Percentiles rank a stretch among this genome's conserved stretches.
phyloP scores from a whole-genome alignment of 1,140 invertebrate genomes.

The Drosophila eugracilis region DNA sequence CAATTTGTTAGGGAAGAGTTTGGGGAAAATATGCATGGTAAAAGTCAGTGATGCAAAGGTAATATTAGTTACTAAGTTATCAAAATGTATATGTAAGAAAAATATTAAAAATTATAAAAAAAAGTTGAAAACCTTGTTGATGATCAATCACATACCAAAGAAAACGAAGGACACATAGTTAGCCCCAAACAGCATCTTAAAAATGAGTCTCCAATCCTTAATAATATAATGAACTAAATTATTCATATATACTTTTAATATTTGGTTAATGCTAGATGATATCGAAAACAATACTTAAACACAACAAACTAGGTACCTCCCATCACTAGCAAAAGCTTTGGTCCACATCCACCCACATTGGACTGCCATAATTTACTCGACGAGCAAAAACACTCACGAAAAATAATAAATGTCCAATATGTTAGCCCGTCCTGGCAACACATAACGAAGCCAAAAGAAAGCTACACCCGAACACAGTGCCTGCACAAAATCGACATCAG shows the following conservation, averaged over 20 bases:
- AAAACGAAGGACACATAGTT: too few relatives aligned
- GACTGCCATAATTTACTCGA: conserved; percentile 71
- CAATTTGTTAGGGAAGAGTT: conserved; percentile 25
- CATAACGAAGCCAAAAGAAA: conserved; percentile 60
- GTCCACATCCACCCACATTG: conserved; percentile 18
- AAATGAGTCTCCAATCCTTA: too few relatives aligned
- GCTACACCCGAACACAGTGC: conserved; percentile 47
- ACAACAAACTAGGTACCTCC: neutral
- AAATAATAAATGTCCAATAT: conserved; percentile 84
- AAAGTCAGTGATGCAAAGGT: neutral
- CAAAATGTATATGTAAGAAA: too few relatives aligned
- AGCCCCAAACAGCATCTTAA: too few relatives aligned
- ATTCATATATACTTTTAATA: too few relatives aligned
- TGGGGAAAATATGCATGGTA: too few relatives aligned
- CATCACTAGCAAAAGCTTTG: conserved; percentile 3
- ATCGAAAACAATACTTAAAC: neutral
- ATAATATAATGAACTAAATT: too few relatives aligned
- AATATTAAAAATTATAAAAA: too few relatives aligned
- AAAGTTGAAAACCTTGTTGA: too few relatives aligned
- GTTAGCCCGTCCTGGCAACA: conserved; percentile 73
- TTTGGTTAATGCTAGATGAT: too few relatives aligned
- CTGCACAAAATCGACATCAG: conserved; percentile 58
- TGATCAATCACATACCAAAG: too few relatives aligned
- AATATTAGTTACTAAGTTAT: neutral
- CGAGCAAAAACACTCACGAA: conserved; percentile 81